Conservation (phyloP, 2,113 vertebrate genomes). For the Lanius collurio region DNA sequence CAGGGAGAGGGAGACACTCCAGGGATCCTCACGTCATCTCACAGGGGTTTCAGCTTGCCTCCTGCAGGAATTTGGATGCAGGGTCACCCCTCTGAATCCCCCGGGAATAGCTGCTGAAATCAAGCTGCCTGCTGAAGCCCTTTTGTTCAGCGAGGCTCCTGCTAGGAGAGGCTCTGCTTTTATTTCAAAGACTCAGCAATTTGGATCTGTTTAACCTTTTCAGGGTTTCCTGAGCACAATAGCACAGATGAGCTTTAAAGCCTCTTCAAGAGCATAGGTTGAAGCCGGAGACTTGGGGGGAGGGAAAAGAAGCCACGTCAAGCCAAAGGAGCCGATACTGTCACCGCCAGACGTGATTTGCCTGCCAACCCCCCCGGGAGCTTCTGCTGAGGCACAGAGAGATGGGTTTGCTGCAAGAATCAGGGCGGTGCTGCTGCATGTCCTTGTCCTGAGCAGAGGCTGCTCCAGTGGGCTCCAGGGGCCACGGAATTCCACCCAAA, state of each 20-base stretch:
- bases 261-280: not conserved
- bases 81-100: not conserved
- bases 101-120: conserved; percentile 16
- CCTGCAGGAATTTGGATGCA: not conserved
- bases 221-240: conserved; percentile 28
- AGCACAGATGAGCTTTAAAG: conserved; percentile 43
- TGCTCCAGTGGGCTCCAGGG: not conserved
- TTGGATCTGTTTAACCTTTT: conserved; percentile 58
- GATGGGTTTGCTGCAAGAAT: not conserved
- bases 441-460: not conserved
- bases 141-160: conserved; percentile 19
- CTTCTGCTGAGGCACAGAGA: not conserved
- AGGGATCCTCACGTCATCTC: not conserved
- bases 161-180: conserved; percentile 16
- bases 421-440: accelerated
- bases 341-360: conserved; percentile 2
- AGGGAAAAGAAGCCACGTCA: not conserved
- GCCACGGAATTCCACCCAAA: accelerated
- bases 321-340: not conserved
- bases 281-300: not conserved
- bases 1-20: not conserved
- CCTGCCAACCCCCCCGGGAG: not conserved
- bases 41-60: not conserved
- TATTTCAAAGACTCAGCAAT: conserved; percentile 46
- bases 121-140: not conserved